These are phyloP conservation scores for Bedellia somnulentella DNA, from an alignment of 2,888 invertebrate species.

Conservation along the genomic window DNA sequence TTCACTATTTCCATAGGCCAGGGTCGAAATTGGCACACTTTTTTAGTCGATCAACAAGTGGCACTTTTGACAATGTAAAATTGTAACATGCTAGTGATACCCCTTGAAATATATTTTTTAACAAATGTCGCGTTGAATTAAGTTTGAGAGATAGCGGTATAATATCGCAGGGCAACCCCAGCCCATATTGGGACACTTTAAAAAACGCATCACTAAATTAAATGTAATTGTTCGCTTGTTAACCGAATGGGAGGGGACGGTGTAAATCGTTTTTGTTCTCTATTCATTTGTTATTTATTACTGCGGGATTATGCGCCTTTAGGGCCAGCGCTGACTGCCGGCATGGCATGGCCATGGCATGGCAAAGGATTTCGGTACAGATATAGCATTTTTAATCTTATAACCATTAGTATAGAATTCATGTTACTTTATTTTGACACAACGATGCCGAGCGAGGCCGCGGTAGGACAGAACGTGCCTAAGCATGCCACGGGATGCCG, in stretches of 20 bases:
- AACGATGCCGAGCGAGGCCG: too few species aligned
- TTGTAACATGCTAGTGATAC: conserved; percentile 26
- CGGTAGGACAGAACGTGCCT: too few species aligned
- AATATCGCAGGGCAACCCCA: conserved; percentile 21
- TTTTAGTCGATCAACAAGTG: conserved; percentile 7
- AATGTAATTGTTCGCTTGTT: conserved; percentile 61
- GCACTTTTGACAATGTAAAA: background rate
- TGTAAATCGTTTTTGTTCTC: conserved; percentile 1
- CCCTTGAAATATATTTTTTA: conserved; percentile 46
- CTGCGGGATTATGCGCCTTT: too few species aligned
- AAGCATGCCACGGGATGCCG: too few species aligned
- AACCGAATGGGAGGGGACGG: conserved; percentile 23
- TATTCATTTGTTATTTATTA: background rate
- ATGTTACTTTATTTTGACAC: too few species aligned
- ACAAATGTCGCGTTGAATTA: conserved; percentile 54
- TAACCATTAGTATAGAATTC: too few species aligned
- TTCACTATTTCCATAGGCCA: conserved; percentile 7
- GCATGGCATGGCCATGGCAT: too few species aligned
- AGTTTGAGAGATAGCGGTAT: conserved; percentile 28
- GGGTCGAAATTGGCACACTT: conserved; percentile 8
- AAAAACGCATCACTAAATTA: conserved; percentile 56
- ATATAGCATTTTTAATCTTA: too few species aligned
- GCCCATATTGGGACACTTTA: conserved; percentile 49
- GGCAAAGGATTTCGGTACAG: too few species aligned
- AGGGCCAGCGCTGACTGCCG: too few species aligned